Base-by-base conservation (phyloP, 2,888 invertebrate species). In the Marasmarcha lunaedactyla region DNA sequence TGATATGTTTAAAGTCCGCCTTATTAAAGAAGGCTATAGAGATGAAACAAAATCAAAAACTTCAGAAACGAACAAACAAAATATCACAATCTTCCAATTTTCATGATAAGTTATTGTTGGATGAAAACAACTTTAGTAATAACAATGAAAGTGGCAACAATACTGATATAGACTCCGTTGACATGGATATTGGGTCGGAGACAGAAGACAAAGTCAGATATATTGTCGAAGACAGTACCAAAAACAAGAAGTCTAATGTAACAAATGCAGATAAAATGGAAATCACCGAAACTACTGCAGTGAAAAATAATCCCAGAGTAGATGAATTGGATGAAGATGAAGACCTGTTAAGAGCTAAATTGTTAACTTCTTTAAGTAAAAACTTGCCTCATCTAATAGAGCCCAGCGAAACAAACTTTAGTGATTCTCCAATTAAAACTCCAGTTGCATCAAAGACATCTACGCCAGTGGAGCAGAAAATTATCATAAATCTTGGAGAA, bases 1-100 rank as follows among this genome's bases (percentile, higher is more conserved):
- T 88, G 49, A 89, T 87, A 46, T 90, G 90, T 39, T 65, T 90
- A n/a, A 87, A 86, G 50, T 89, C 90, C n/a, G 88, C 90, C 4
- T 69, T 89, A 34, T 53, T 89, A 33, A 89, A 89, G 50, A 89
- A 89, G 62, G 87, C 86, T 42, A 81, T 85, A 47, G 85, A 88
- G 58, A 77, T 86, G 56, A 86, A 86, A 62, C 67, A 64, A 46
- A 78, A 77, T 42, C 70, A 76, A 47, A 81, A 76, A 51, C 44
- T 70, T 44, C 66, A 60, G 39, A 79, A 81, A 52, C 61, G 57
- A 41, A 5, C 20, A 20, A 7, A 7, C 7, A 20, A 20, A 7
- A 47, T 72, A 15, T 76, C 74, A 4, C 73, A 72, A 43, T 67
- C 73, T 40, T 55, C 62, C 25, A 68, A 57, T 48, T 47, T 67